Base-by-base conservation (phyloP, 1,140 invertebrate genomes). In the Polypedilum pembai region DNA sequence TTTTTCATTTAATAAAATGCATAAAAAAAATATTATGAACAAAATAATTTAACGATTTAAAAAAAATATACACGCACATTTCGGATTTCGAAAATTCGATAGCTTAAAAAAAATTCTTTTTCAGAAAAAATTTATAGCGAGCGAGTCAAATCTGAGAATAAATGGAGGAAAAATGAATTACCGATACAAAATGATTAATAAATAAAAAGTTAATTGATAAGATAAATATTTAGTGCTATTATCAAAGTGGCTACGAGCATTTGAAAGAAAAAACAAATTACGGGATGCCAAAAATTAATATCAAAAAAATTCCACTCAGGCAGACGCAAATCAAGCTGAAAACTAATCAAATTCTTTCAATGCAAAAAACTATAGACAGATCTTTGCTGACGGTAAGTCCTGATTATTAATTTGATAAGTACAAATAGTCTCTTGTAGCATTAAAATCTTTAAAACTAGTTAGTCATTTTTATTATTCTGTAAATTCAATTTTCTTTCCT, bases 321-420 rank as follows among this genome's bases (percentile, higher is more conserved):
- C 17, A 69, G 65, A 69, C 17, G 17, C 63, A 66, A 18, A 17
- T 18, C 4, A 18, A 69, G 20, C 8, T 20, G 8, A 18, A 21
- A 18, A 21, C 65, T 18, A 69, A 69, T 69, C 65, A 69, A 69
- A 18, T 69, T 20, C 17, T 69, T 18, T 69, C 65, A 10, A 69
- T 69, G 65, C 65, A 69, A 69, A 69, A 69, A 21, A 20, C 65
- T n/a, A 69, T 69, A 18, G 65, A 69, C 17, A 69, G 65, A 18
- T 69, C 65, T 10, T 18, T 69, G 20, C n/a, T 56, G 12, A 69
- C 65, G 10, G 65, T 69, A 18, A 69, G 65, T 69, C 15, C 0
- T 69, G 1, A 69, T 66, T 7, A 69, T 69, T 21, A 69, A 18
- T 7, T 21, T 20, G 3, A 18, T 69, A 69, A 18, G 65, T 56